These are phyloP conservation scores for Myotis brandtii DNA, from an alignment of 2,113 vertebrate species.

Conservation along the genomic window DNA sequence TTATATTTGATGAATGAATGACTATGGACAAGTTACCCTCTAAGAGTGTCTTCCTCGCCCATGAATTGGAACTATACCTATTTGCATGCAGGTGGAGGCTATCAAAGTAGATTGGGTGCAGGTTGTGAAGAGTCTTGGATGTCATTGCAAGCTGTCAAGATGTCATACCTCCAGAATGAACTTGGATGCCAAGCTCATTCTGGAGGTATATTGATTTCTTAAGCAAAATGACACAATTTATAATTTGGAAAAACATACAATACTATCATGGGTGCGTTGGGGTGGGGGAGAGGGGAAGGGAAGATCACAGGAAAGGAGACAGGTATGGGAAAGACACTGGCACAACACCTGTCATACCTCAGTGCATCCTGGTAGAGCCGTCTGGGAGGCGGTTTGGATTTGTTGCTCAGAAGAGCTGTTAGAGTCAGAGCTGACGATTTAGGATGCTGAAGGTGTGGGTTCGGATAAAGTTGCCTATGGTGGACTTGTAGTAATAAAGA, in stretches of 20 bases:
- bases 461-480: not conserved
- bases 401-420: not conserved
- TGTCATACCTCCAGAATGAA: no score
- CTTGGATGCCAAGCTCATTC: not conserved
- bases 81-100: not conserved
- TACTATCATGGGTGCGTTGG: not conserved
- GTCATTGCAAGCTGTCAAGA: no score
- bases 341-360: not conserved
- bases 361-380: not conserved
- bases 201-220: not conserved
- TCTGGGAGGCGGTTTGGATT: not conserved
- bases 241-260: not conserved
- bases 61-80: not conserved
- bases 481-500: not conserved
- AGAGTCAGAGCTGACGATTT: not conserved
- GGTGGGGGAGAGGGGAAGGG: not conserved
- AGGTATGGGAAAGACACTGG: accelerated
- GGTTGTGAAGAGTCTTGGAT: not conserved
- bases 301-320: not conserved
- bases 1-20: not conserved
- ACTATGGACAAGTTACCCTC: not conserved
- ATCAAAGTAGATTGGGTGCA: not conserved
- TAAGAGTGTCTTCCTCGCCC: not conserved
- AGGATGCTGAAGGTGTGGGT: not conserved
- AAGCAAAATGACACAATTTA: not conserved